A percentile compares a stretch with the other conserved stretches of the same genome.
Evolutionary conservation across 1,140 invertebrate species (phyloP).

Genomic region (Physella acuta): DNA sequence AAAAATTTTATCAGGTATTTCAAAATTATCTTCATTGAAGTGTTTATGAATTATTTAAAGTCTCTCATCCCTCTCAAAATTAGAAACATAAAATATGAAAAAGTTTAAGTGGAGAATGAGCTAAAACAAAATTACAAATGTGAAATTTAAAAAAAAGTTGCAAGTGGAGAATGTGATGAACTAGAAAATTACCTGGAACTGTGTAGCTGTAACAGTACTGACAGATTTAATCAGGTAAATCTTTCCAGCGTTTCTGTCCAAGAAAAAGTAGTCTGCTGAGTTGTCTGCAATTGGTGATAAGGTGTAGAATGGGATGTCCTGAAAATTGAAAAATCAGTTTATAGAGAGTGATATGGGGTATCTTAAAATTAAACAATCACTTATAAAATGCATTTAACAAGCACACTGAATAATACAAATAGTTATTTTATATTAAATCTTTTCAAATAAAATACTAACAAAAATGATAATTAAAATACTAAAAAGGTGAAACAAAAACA

Average conservation of each 20-base stretch:
- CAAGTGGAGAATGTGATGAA: not conserved
- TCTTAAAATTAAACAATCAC: not conserved
- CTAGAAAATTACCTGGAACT: slow-evolving; percentile 6
- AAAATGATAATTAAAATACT: not conserved
- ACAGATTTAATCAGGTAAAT: slow-evolving; percentile 13
- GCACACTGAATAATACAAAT: not conserved
- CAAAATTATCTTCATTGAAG: too few species aligned
- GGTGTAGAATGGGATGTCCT: slow-evolving; percentile 14
- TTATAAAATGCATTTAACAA: not conserved
- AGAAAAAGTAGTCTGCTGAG: slow-evolving; percentile 14
- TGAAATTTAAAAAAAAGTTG: not conserved
- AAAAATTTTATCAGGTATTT: too few species aligned
- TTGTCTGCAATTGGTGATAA: slow-evolving; percentile 7
- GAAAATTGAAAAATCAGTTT: not conserved
- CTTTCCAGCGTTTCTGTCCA: slow-evolving; percentile 13
- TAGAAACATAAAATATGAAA: not conserved
- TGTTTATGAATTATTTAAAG: too few species aligned
- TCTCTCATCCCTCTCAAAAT: too few species aligned
- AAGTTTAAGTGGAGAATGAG: not conserved
- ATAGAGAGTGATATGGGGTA: not conserved
- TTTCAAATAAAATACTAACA: not conserved
- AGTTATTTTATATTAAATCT: not conserved
- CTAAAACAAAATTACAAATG: not conserved
- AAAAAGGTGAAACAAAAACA: not conserved
- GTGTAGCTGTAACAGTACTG: not conserved